Evolutionary conservation across 2,888 invertebrate species (phyloP).

Genomic region (Caradrina kadenii): DNA sequence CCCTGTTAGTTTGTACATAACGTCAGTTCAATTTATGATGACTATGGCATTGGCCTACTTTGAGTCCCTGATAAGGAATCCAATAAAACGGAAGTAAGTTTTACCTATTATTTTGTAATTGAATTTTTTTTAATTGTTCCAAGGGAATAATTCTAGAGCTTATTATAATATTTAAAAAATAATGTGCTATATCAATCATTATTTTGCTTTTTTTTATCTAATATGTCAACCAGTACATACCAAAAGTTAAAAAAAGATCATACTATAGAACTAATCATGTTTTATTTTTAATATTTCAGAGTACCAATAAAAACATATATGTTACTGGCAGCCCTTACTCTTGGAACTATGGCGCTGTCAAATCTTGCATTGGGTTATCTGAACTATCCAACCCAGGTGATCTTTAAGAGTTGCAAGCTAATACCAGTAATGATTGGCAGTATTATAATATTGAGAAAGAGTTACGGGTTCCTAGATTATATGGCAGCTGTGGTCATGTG

Average conservation of each 20-base stretch:
- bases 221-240: too few species aligned
- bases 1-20: conserved; percentile 97
- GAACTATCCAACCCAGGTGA: conserved; percentile 99
- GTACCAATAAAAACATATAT: conserved; percentile 96
- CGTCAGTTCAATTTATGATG: conserved; percentile 96
- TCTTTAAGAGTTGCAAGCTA: conserved; percentile 99
- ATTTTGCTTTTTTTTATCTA: not conserved
- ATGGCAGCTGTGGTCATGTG: conserved; percentile 96
- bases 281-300: conserved; percentile 86
- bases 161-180: not conserved
- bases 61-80: conserved; percentile 92
- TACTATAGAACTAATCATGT: too few species aligned
- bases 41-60: conserved; percentile 95
- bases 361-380: conserved; percentile 98
- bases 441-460: conserved; percentile 97
- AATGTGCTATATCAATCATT: not conserved
- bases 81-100: conserved; percentile 90
- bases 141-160: not conserved
- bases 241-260: too few species aligned
- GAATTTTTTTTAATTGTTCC: not conserved
- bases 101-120: conserved; percentile 16
- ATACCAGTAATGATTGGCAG: conserved; percentile 98
- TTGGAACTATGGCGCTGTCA: conserved; percentile 99
- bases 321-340: conserved; percentile 95
- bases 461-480: conserved; percentile 95